A percentile compares a stretch with the other conserved stretches of the same genome.
phyloP scores from a whole-genome alignment of 2,113 vertebrate genomes.

The Turdus rufiventris region DNA sequence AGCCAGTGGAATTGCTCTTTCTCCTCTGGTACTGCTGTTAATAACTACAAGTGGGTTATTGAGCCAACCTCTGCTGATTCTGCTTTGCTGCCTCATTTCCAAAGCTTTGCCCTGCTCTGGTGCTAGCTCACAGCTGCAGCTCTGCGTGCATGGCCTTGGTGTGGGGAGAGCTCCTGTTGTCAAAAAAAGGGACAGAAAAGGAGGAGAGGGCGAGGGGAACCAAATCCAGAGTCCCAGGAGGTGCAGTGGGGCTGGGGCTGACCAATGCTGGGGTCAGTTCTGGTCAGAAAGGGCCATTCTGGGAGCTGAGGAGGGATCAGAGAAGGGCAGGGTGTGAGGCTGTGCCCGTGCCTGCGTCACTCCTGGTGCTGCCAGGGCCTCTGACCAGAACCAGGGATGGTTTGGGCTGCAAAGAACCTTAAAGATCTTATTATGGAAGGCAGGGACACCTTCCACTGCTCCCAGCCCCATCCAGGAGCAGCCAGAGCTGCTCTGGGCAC shows the following conservation, averaged over 20 bases:
- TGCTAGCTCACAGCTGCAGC: constrained; percentile 60
- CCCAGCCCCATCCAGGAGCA: background rate
- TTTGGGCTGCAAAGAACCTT: background rate
- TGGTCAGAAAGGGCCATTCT: background rate
- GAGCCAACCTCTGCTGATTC: constrained; percentile 69
- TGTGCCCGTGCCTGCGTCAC: background rate
- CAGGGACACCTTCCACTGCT: background rate
- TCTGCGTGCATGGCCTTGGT: constrained; percentile 18
- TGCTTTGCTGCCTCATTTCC: constrained; percentile 71
- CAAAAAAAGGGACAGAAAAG: background rate
- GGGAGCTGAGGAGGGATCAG: too few relatives aligned
- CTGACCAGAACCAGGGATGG: background rate
- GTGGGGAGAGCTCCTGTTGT: background rate
- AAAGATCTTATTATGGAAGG: too few relatives aligned
- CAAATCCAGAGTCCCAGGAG: background rate
- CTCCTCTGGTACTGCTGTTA: constrained; percentile 60
- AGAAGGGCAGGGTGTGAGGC: background rate
- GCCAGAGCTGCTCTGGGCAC: background rate
- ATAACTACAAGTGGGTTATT: constrained; percentile 68
- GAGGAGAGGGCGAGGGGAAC: background rate
- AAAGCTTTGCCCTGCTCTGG: constrained; percentile 51
- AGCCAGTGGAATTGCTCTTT: constrained; percentile 67
- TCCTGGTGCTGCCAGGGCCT: background rate
- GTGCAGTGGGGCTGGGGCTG: background rate
- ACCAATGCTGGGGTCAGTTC: background rate